Evolutionary conservation across 2,797 vertebrate species (phyloP).

Genomic region (Harpagifer antarcticus): DNA sequence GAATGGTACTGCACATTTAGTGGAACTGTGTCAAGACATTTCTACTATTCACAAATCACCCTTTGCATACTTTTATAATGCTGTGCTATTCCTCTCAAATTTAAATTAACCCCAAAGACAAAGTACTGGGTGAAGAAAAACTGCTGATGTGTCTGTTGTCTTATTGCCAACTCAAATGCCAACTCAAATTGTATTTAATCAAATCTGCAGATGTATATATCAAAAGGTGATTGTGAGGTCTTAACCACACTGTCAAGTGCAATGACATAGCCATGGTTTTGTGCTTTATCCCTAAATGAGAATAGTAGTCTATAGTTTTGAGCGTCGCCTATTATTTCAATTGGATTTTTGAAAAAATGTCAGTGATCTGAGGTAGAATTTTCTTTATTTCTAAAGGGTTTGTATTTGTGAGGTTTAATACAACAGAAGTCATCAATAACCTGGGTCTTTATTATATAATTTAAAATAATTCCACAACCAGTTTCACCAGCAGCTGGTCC

Average conservation of each 20-base stretch:
- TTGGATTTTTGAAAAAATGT: neutral
- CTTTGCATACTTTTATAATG: neutral
- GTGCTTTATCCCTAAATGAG: neutral
- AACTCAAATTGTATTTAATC: neutral
- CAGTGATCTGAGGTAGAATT: neutral
- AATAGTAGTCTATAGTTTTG: neutral
- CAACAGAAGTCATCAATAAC: slow-evolving; percentile 7
- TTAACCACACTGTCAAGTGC: neutral
- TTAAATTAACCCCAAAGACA: neutral
- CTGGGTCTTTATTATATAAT: slow-evolving; percentile 3
- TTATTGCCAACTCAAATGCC: neutral
- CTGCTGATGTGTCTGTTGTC: neutral
- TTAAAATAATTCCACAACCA: neutral
- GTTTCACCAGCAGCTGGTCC: slow-evolving; percentile 26
- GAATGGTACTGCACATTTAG: neutral
- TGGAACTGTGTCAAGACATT: neutral
- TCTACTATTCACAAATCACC: neutral
- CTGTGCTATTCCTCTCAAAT: neutral
- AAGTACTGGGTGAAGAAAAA: neutral
- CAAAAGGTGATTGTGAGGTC: neutral
- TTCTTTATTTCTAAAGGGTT: neutral
- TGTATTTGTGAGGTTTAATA: neutral
- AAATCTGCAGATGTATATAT: slow-evolving; percentile 15
- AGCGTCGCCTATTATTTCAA: neutral
- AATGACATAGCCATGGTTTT: neutral